Evolutionary conservation across 2,888 invertebrate species (phyloP), one percentile per base, ranked within the genome.

Genomic region (Danaus chrysippus): DNA sequence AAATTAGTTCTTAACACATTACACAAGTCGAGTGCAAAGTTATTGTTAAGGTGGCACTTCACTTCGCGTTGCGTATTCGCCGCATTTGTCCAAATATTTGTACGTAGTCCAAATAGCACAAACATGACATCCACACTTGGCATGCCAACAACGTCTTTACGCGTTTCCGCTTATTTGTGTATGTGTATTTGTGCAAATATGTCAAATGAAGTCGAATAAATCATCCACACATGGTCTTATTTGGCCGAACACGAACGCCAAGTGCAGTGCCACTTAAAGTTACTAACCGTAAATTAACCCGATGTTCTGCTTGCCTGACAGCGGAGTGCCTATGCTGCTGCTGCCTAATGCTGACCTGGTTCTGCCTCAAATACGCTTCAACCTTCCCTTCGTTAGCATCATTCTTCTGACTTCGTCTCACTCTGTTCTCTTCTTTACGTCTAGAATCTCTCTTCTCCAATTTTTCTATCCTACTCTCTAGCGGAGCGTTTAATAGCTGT

Each of bases 261-360:
- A n/a, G n/a, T n/a, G n/a, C n/a, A n/a, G n/a, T 61, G 3, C 19
- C 53, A 1, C 17, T 12, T 41, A 41, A 11, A 13, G 12, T 34
- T 44, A 56, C 74, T 76, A 54, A 89, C 91, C 91, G 86, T 54
- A 91, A 76, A 69, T 91, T 91, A 46, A 91, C 89, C 62, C 91
- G 76, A 71, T 91, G 91, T 67, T 91, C 91, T 0, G 91, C 91
- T 70, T 91, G 91, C 64, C 89, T 72, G 9, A 91, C 91, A 10
- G 88, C 87, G 0, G 90, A 87, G 69, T 90, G 88, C 42, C 90
- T 70, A 65, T 89, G 87, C 71, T 91, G 90, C 63, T 91, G 91
- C 71, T 91, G 91, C 67, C 88, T 77, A 70, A 91, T 91, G 76
- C 84, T 91, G 66, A 87, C 84, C 68, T 91, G 91, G 64, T 91